phyloP scores from a whole-genome alignment of 2,888 invertebrate genomes.

The Craniophora ligustri region DNA sequence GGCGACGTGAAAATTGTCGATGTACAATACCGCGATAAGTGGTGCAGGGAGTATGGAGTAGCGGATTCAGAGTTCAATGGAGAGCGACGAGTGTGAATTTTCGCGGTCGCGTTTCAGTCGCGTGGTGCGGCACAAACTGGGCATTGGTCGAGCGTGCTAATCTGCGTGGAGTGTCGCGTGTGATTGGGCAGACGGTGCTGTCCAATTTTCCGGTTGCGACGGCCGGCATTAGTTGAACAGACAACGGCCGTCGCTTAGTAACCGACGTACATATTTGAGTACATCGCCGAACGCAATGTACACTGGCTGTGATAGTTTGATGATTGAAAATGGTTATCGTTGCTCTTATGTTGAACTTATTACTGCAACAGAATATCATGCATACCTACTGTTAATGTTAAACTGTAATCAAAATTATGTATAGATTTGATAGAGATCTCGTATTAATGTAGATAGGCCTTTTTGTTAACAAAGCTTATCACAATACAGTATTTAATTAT shows the following conservation, averaged over 20 bases:
- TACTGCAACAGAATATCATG: too few relatives aligned
- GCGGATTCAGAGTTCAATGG: constrained; percentile 74
- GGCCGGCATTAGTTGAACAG: constrained; percentile 78
- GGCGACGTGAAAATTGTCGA: constrained; percentile 55
- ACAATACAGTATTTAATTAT: too few relatives aligned
- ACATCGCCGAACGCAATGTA: constrained; percentile 49
- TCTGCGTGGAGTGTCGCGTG: constrained; percentile 87
- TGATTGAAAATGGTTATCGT: constrained; percentile 46
- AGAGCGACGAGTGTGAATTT: constrained; percentile 74
- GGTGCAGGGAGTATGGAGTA: constrained; percentile 55
- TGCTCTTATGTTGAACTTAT: too few relatives aligned
- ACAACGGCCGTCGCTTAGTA: constrained; percentile 76
- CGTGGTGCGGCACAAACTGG: constrained; percentile 69
- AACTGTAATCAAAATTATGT: too few relatives aligned
- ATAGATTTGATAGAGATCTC: too few relatives aligned
- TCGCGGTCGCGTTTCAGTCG: constrained; percentile 62
- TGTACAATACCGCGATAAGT: constrained; percentile 74
- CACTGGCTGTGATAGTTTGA: constrained; percentile 52
- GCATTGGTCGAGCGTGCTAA: constrained; percentile 83
- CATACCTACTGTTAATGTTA: too few relatives aligned
- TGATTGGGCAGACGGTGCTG: constrained; percentile 85
- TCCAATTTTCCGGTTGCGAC: constrained; percentile 86
- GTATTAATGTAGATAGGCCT: too few relatives aligned
- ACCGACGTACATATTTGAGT: constrained; percentile 71
- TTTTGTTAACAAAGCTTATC: too few relatives aligned